Percentiles rank a stretch among this genome's conserved stretches.
phyloP scores from a whole-genome alignment of 2,797 vertebrate species.

The Hyperoplus lanceolatus region DNA sequence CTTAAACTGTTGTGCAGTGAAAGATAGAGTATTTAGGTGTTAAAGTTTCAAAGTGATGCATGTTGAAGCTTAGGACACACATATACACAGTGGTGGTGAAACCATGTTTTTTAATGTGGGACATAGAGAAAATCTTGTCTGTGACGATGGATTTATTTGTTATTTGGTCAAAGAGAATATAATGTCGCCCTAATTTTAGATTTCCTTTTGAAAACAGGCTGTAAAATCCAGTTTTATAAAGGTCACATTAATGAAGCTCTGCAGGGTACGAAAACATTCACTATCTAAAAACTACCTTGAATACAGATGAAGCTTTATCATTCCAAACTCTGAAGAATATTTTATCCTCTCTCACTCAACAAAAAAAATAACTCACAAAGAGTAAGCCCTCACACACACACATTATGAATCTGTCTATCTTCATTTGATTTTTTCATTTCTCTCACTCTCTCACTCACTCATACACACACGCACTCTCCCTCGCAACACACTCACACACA shows the following conservation, averaged over 20 bases:
- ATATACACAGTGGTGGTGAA: background rate
- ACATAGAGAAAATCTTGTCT: slow-evolving; percentile 16
- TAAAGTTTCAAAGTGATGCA: background rate
- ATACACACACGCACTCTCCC: slow-evolving; percentile 9
- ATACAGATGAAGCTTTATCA: slow-evolving; percentile 50
- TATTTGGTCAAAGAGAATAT: slow-evolving; percentile 28
- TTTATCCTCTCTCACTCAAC: slow-evolving; percentile 15
- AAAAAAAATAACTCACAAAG: slow-evolving; percentile 6
- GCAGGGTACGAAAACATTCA: slow-evolving; percentile 50
- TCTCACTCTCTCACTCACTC: slow-evolving; percentile 19
- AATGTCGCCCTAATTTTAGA: slow-evolving; percentile 25
- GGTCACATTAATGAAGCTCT: slow-evolving; percentile 47
- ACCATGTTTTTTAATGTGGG: slow-evolving; percentile 15
- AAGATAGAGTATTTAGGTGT: background rate
- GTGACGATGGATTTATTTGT: slow-evolving; percentile 10
- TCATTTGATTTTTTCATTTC: slow-evolving; percentile 13
- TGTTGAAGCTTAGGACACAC: background rate
- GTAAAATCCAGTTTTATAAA: slow-evolving; percentile 64
- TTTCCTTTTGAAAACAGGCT: slow-evolving; percentile 47
- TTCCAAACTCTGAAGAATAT: slow-evolving; percentile 54
- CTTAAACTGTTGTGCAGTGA: background rate
- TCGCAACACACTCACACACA: slow-evolving; percentile 3
- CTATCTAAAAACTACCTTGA: slow-evolving; percentile 35
- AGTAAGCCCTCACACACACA: slow-evolving; percentile 39
- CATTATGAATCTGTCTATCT: slow-evolving; percentile 15